phyloP scores from a whole-genome alignment of 1,140 invertebrate species.

The Drosophila bocqueti region DNA sequence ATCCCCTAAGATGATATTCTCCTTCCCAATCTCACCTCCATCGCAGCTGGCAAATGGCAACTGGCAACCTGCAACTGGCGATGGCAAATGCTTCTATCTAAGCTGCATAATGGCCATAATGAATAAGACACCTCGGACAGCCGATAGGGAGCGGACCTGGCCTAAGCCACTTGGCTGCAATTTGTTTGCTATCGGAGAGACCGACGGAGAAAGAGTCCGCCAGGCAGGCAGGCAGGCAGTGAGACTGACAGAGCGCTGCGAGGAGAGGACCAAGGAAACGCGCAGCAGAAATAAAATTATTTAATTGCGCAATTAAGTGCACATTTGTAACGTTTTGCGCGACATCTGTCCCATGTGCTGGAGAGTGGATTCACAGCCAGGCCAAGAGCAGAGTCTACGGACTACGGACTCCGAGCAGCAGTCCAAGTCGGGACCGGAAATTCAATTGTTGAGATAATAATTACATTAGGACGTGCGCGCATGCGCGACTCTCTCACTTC shows the following conservation, averaged over 20 bases:
- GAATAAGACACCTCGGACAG: constrained; percentile 66
- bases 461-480: constrained; percentile 85
- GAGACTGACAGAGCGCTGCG: background rate
- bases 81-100: constrained; percentile 48
- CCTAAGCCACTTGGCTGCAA: constrained; percentile 61
- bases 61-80: constrained; percentile 31
- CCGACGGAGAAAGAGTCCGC: constrained; percentile 22
- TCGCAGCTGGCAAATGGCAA: constrained; percentile 14
- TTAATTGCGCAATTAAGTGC: constrained; percentile 85
- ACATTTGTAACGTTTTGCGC: constrained; percentile 84
- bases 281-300: constrained; percentile 80
- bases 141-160: constrained; percentile 54
- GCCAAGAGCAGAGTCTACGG: constrained; percentile 13
- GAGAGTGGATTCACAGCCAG: constrained; percentile 48
- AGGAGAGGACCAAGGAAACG: constrained; percentile 40
- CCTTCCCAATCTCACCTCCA: background rate
- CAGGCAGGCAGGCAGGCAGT: constrained; percentile 1
- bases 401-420: constrained; percentile 17
- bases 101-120: constrained; percentile 62
- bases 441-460: constrained; percentile 85
- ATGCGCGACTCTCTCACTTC: constrained; percentile 68
- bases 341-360: constrained; percentile 79
- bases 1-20: background rate
- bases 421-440: constrained; percentile 74
- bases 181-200: constrained; percentile 64